These are phyloP conservation scores for Solenopsis fugax DNA, from an alignment of 1,140 invertebrate species.

Conservation along the genomic window DNA sequence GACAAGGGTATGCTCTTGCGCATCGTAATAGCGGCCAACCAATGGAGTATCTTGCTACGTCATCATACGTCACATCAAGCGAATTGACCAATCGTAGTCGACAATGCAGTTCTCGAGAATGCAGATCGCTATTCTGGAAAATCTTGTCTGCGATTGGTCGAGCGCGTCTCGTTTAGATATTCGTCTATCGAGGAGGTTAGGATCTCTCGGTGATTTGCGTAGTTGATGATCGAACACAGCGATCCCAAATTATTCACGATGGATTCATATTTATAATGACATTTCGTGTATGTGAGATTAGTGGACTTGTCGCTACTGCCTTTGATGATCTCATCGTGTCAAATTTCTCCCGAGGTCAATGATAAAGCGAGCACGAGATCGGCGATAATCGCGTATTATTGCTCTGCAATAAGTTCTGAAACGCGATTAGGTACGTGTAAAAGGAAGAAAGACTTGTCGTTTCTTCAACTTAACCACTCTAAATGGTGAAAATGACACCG, in stretches of 20 bases:
- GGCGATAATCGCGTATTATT: background rate
- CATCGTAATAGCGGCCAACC: too few relatives aligned
- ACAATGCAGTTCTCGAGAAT: background rate
- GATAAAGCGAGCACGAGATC: background rate
- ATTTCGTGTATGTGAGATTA: background rate
- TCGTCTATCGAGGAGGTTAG: background rate
- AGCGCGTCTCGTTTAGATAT: background rate
- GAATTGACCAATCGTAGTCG: background rate
- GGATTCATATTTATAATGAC: background rate
- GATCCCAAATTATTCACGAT: background rate
- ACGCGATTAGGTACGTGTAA: background rate
- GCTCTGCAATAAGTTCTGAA: background rate
- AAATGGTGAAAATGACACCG: constrained; percentile 82
- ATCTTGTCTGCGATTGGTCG: background rate
- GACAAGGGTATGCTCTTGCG: too few relatives aligned
- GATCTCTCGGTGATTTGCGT: background rate
- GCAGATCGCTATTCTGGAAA: background rate
- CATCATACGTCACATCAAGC: too few relatives aligned
- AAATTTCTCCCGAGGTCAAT: background rate
- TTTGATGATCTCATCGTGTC: background rate
- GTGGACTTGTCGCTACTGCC: background rate
- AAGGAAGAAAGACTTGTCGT: background rate
- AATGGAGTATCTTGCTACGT: too few relatives aligned
- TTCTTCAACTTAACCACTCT: constrained; percentile 51
- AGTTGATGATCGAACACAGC: background rate